A percentile compares a stretch with the other conserved stretches of the same genome.
phyloP scores from a whole-genome alignment of 2,888 invertebrate genomes.

The Lordiphosa andalusiaca region DNA sequence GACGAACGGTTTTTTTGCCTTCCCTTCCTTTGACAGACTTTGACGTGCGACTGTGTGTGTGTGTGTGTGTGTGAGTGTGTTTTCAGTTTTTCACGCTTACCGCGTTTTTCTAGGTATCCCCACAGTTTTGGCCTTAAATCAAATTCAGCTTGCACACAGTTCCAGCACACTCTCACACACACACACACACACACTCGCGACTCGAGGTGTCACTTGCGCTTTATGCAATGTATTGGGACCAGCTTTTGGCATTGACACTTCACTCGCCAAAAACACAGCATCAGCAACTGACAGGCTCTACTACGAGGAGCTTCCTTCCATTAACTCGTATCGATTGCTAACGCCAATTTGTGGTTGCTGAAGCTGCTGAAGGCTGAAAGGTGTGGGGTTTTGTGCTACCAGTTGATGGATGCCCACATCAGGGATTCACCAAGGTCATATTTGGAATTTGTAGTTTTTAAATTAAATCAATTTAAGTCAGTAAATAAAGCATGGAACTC shows the following conservation, averaged over 20 bases:
- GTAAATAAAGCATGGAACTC: too few relatives aligned
- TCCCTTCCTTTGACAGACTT: slow-evolving; percentile 60
- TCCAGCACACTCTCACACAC: slow-evolving; percentile 4
- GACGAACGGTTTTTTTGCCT: slow-evolving; percentile 59
- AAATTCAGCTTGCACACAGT: slow-evolving; percentile 44
- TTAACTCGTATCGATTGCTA: slow-evolving; percentile 66
- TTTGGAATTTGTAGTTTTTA: too few relatives aligned
- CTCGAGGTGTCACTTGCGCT: slow-evolving; percentile 35
- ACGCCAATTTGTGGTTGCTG: slow-evolving; percentile 58
- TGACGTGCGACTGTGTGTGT: slow-evolving; percentile 27
- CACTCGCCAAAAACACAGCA: slow-evolving; percentile 23
- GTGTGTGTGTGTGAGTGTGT: slow-evolving; percentile 22
- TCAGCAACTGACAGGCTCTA: slow-evolving; percentile 3
- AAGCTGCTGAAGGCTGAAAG: slow-evolving; percentile 55
- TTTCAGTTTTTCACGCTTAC: slow-evolving; percentile 53
- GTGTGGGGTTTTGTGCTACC: too few relatives aligned
- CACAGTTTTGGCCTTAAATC: slow-evolving; percentile 62
- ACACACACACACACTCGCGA: background rate
- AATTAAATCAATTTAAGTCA: too few relatives aligned
- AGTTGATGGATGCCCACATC: too few relatives aligned
- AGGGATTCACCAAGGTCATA: too few relatives aligned
- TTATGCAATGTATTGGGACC: slow-evolving; percentile 38
- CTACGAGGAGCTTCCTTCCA: slow-evolving; percentile 33
- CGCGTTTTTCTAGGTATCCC: slow-evolving; percentile 40
- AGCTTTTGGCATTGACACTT: slow-evolving; percentile 64